Base-by-base conservation (phyloP, 2,888 invertebrate species). In the Rhamnusium bicolor region DNA sequence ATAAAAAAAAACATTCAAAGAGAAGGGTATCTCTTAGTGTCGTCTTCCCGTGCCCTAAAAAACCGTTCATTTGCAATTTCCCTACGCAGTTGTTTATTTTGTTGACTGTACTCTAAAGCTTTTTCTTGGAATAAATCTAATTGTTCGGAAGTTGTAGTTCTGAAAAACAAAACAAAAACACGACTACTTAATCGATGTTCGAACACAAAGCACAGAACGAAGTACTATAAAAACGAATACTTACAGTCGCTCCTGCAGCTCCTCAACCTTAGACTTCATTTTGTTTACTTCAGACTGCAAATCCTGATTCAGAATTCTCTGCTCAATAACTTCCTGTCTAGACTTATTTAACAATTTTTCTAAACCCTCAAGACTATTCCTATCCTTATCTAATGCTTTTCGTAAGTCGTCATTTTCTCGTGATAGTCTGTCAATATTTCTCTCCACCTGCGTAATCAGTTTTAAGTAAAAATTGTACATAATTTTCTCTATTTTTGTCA, bases 271-370 rank as follows among this genome's bases (percentile, higher is more conserved):
- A 47, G 90, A 88, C 80, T 91, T 92, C 74, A 93, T 85, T 61
- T 89, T 89, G 73, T 89, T 87, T 21, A 93, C 90, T 86, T 93
- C 93, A 65, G 89, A 88, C 76, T 92, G 91, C 29, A 93, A 89
- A 87, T 93, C 93, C 82, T 93, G 92, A 83, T 93, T 90, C 12
- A 90, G 88, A 49, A 92, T 82, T 82, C 92, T 91, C 40, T 91
- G 88, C 72, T 92, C 91, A 24, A 93, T 91, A n/a, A 91, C 88
- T 79, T 93, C 92, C 66, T 90, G 89, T 29, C 92, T 89, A 8
- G 91, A 89, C 68, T 90, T 89, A 47, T 89, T 88, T 51, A 93
- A 82, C 12, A 92, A 85, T 60, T 89, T 88, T 80, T 92, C 92
- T 66, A 92, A 85, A n/a, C 90, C 89, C 68, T 90, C 90, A 0